Evolutionary conservation across 2,888 invertebrate genomes (phyloP).

Genomic region (Drosophila macrospina): DNA sequence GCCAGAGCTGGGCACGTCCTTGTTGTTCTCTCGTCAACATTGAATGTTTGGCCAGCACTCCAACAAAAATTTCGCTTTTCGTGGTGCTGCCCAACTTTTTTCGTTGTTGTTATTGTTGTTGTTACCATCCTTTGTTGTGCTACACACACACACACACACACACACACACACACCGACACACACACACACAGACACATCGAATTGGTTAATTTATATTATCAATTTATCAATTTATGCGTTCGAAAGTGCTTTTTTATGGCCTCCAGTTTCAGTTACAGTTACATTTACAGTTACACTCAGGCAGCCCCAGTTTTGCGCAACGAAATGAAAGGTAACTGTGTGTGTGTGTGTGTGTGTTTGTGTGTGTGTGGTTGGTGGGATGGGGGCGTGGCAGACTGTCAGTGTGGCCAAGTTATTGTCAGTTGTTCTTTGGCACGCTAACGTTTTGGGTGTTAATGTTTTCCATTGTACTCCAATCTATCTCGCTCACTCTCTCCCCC

Average conservation of each 20-base stretch:
- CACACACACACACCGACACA: constrained; percentile 34
- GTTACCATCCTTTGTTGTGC: constrained; percentile 47
- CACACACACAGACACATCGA: constrained; percentile 42
- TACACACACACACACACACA: constrained; percentile 37
- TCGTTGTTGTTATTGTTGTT: too few relatives aligned
- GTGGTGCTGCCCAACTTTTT: constrained; percentile 5
- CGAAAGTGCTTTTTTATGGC: constrained; percentile 76
- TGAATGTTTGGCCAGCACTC: constrained; percentile 55
- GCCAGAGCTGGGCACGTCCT: constrained; percentile 47
- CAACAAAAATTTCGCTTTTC: constrained; percentile 39
- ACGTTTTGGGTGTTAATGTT: constrained; percentile 46
- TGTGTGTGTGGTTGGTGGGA: neutral
- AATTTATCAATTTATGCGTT: constrained; percentile 79
- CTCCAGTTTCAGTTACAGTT: constrained; percentile 50
- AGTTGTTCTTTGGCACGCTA: constrained; percentile 58
- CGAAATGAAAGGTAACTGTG: constrained; percentile 7
- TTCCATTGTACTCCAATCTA: constrained; percentile 15
- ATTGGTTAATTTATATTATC: constrained; percentile 80
- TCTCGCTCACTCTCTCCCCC: neutral
- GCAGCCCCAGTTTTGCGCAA: neutral
- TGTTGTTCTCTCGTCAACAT: constrained; percentile 35
- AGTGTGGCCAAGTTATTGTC: constrained; percentile 50
- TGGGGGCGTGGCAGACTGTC: constrained; percentile 15
- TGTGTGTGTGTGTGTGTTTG: neutral
- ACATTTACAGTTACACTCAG: constrained; percentile 31